Percentiles rank a stretch among this genome's conserved stretches.
Conservation (phyloP, 2,797 vertebrate genomes). For the Cirrhinus molitorella region DNA sequence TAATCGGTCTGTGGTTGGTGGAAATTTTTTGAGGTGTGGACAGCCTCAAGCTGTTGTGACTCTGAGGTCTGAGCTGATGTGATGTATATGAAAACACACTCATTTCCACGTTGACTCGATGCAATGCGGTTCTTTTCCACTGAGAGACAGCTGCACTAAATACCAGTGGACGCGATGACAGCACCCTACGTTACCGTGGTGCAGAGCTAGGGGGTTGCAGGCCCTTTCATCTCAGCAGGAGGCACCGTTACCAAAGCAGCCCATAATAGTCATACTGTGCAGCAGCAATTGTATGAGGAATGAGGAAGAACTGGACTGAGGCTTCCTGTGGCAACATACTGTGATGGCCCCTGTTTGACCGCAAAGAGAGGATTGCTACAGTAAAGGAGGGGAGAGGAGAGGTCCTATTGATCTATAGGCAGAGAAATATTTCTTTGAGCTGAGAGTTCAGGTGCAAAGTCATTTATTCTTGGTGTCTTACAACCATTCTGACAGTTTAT, state of each 20-base stretch:
- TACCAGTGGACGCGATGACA: conserved; percentile 59
- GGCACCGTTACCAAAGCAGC: conserved; percentile 35
- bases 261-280: conserved; percentile 43
- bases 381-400: conserved; percentile 38
- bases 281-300: conserved; percentile 44
- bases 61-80: background rate
- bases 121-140: conserved; percentile 62
- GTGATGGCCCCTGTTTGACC: conserved; percentile 79
- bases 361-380: conserved; percentile 69
- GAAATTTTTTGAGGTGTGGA: too few species aligned
- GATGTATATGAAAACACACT: conserved; percentile 22
- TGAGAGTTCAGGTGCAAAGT: conserved; percentile 11
- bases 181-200: conserved; percentile 60
- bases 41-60: background rate
- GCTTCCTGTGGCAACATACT: conserved; percentile 74
- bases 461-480: background rate
- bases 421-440: conserved; percentile 20
- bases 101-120: conserved; percentile 68
- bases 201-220: conserved; percentile 51
- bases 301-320: conserved; percentile 49
- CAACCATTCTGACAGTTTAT: background rate
- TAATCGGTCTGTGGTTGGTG: background rate
- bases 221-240: conserved; percentile 52
- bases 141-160: conserved; percentile 68
- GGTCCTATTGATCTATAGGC: background rate